Evolutionary conservation across 2,113 vertebrate genomes (phyloP).

Genomic region (Lepisosteus osseus): DNA sequence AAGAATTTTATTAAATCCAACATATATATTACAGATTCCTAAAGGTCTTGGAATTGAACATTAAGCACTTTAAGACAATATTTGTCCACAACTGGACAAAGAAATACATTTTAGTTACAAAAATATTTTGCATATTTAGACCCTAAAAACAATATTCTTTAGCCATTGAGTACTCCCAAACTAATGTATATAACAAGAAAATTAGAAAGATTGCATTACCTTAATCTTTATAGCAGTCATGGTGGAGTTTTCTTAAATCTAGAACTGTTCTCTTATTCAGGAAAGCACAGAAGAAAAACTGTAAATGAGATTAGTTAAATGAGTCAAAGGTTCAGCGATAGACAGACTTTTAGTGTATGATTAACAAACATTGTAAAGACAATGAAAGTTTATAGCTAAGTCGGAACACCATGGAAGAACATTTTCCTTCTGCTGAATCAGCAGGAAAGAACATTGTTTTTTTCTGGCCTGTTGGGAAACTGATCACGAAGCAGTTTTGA

Average conservation of each 20-base stretch:
- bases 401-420: not conserved
- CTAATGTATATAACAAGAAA: not conserved
- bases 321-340: constrained; percentile 34
- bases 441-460: not conserved
- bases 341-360: constrained; percentile 22
- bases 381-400: not conserved
- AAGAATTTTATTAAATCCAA: no score
- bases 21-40: no score
- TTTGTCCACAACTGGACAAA: no score
- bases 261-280: not conserved
- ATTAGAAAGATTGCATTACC: constrained; percentile 17
- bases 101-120: no score
- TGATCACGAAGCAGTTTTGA: not conserved
- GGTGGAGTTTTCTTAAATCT: not conserved
- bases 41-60: not conserved
- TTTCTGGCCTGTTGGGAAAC: constrained; percentile 3
- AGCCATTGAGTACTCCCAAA: not conserved
- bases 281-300: constrained; percentile 6
- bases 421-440: constrained; percentile 10
- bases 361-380: constrained; percentile 28
- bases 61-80: not conserved
- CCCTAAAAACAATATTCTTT: not conserved
- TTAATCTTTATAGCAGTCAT: constrained; percentile 34
- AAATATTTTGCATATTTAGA: no score
- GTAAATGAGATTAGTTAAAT: not conserved